phyloP scores from a whole-genome alignment of 2,888 invertebrate species.

The Drosophila tanythrix region DNA sequence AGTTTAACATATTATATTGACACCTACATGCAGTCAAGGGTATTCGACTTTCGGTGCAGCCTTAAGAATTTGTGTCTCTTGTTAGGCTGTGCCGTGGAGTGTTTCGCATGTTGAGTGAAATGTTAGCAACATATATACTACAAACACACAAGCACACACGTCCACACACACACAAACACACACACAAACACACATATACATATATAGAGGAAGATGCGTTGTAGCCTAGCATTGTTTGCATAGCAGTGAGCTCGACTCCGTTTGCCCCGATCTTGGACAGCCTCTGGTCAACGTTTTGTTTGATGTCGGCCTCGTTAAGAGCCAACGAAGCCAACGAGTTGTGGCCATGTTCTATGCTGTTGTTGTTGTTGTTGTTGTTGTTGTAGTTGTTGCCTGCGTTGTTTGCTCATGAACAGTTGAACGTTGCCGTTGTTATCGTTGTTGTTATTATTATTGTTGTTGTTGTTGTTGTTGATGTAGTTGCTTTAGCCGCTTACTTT shows the following conservation, averaged over 20 bases:
- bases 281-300: conserved; percentile 74
- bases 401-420: conserved; percentile 78
- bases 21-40: conserved; percentile 10
- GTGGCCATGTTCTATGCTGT: conserved; percentile 67
- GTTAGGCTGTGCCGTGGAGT: conserved; percentile 51
- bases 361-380: conserved; percentile 40
- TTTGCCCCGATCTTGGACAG: conserved; percentile 51
- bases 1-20: neutral
- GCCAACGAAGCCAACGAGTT: conserved; percentile 82
- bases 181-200: conserved; percentile 10
- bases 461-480: conserved; percentile 42
- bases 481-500: conserved; percentile 69
- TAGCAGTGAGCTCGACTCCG: conserved; percentile 67
- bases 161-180: conserved; percentile 25
- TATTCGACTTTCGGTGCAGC: conserved; percentile 10
- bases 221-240: conserved; percentile 77
- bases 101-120: conserved; percentile 74
- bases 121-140: conserved; percentile 62
- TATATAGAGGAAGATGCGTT: conserved; percentile 24
- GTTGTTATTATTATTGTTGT: conserved; percentile 19
- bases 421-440: conserved; percentile 39
- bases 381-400: conserved; percentile 46
- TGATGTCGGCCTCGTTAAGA: conserved; percentile 83
- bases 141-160: conserved; percentile 24
- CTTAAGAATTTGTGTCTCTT: conserved; percentile 21